Percentiles rank a stretch among this genome's conserved stretches.
Evolutionary conservation across 2,888 invertebrate genomes (phyloP).

Genomic region (Clistopyga incitator): DNA sequence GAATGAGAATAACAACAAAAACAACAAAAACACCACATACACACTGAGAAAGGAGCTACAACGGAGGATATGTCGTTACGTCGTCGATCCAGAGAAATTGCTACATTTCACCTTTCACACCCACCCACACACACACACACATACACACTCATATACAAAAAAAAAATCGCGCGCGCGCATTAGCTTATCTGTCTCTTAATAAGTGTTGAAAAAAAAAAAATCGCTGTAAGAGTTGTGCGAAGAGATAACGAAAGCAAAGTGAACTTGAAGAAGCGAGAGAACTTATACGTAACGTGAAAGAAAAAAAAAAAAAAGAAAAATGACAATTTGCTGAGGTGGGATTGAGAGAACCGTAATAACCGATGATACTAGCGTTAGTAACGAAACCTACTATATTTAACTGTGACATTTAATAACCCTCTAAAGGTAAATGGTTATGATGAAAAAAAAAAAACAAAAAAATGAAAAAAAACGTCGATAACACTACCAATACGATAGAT

Average conservation of each 20-base stretch:
- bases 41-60: slow-evolving; percentile 34
- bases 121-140: slow-evolving; percentile 54
- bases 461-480: too few relatives aligned
- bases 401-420: slow-evolving; percentile 81
- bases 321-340: slow-evolving; percentile 37
- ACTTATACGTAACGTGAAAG: slow-evolving; percentile 28
- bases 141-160: slow-evolving; percentile 54
- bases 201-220: slow-evolving; percentile 74
- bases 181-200: slow-evolving; percentile 79
- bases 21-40: slow-evolving; percentile 40
- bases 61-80: slow-evolving; percentile 21
- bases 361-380: slow-evolving; percentile 65
- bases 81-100: slow-evolving; percentile 38
- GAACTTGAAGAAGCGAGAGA: slow-evolving; percentile 49
- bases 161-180: slow-evolving; percentile 68
- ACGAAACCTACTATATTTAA: slow-evolving; percentile 76
- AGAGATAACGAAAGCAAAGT: slow-evolving; percentile 30
- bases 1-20: slow-evolving; percentile 47
- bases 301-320: slow-evolving; percentile 27
- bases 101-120: slow-evolving; percentile 41
- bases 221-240: slow-evolving; percentile 43
- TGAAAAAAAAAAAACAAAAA: slow-evolving; percentile 68
- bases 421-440: slow-evolving; percentile 64
- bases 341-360: slow-evolving; percentile 56
- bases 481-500: slow-evolving; percentile 75